Evolutionary conservation across 1,140 invertebrate genomes (phyloP), one percentile per base, ranked within the genome.

Genomic region (Nephotettix cincticeps): DNA sequence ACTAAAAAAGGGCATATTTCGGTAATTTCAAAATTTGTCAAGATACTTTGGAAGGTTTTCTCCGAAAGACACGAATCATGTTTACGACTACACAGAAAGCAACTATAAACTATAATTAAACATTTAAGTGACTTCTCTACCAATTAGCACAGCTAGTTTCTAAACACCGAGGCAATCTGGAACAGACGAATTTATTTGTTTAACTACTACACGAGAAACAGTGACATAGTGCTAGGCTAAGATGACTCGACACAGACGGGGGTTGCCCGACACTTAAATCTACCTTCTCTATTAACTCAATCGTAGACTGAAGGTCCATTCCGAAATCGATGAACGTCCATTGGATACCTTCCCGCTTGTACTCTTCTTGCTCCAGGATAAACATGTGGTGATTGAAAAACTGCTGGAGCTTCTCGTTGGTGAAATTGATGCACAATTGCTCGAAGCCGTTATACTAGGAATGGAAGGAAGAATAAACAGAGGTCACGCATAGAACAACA

Each of bases 301-400:
- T 98, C 81, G 93, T 96, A 76, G 90, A 86, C 83, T 94, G 91
- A 74, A 97, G 89, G 84, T 97, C 94, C 88, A 97, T 90, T 84
- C 93, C 94, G 82, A 97, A 97, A 88, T 97, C 94, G 80, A 97
- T 96, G 85, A 96, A 97, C 71, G 87, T 89, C 94, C 94, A 97
- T 75, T 85, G 82, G 80, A 97, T 95, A 77, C 92, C 91, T 84
- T 97, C 93, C 78, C 91, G 87, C 84, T 96, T 93, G 85, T 97
- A 97, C 80, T 97, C 93, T 83, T 97, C 94, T 88, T 97, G 95
- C 84, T 97, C 95, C 78, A 97, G 86, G 74, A 97, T 91, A 85
- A 98, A 97, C 95, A 97, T 97, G 86, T 95, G 93, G 83, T 97
- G 94, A 84, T 97, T 97, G 91, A 96, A 97, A 86, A 94, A 97